Base-by-base conservation (phyloP, 2,888 invertebrate genomes). In the Cybosia mesomella region DNA sequence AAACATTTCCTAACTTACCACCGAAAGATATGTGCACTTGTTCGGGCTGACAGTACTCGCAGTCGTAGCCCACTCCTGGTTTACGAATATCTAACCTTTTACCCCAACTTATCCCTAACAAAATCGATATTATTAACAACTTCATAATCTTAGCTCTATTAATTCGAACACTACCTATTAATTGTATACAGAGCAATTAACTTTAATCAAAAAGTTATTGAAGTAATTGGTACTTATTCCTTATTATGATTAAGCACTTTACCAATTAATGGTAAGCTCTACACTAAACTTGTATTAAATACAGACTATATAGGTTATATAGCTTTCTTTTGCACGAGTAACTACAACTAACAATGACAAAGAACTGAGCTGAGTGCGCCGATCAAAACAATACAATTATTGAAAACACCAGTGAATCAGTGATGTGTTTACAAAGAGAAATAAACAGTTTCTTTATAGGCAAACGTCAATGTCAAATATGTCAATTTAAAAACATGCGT, bases 11-110 rank as follows among this genome's bases (percentile, higher is more conserved):
- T 7, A 8, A 75, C 87, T 85, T 83, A 96, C 96, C 95, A 78
- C 97, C 97, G 82, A 96, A 96, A 13, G 97, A 89, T 70, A 97
- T 91, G 84, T 97, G 97, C 3, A 97, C 90, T 88, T 96, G 97
- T 86, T 97, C 96, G 0, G 97, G 97, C 86, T 96, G 96, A 83
- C 95, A 96, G 78, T 90, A 83, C 21, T 72, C 74, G 74, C 86
- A 91, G 61, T 87, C 85, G 61, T 89, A 88, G 63, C 83, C 81
- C 28, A 82, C 53, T 74, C 21, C 74, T 72, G 11, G 71, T 71
- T 34, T 32, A 54, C 28, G 28, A 18, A 34, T 3, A 65, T 21
- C 22, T n/a, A 66, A 24, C 24, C 57, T 58, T 57, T 66, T 66
- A 63, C 43, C 73, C 73, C 70, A 68, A 76, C 59, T 71, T 63